A percentile compares a stretch with the other conserved stretches of the same genome.
These are phyloP conservation scores for Volucella inanis DNA, from an alignment of 2,888 invertebrate genomes.

Conservation along the genomic window DNA sequence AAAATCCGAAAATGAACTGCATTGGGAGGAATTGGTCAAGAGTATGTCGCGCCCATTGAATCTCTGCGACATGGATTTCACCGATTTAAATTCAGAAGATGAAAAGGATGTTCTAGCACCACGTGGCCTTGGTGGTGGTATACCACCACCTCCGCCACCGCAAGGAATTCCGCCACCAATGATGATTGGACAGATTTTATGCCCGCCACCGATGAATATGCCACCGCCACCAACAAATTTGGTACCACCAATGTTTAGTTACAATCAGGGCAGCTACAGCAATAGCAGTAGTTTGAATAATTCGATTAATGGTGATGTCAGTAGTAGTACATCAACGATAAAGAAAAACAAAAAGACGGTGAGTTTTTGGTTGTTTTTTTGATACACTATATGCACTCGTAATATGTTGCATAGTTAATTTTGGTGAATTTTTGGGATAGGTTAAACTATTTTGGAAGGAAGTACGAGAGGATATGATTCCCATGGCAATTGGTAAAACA, in stretches of 20 bases:
- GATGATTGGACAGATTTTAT: conserved; percentile 78
- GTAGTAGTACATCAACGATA: conserved; percentile 82
- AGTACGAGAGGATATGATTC: conserved; percentile 87
- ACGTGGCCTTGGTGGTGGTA: conserved; percentile 86
- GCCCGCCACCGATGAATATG: conserved; percentile 83
- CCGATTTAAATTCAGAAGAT: conserved; percentile 94
- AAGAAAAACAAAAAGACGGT: conserved; percentile 98
- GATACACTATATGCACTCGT: neutral
- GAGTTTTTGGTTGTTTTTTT: conserved; percentile 1
- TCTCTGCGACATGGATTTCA: conserved; percentile 97
- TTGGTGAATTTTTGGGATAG: conserved; percentile 72
- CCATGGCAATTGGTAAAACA: conserved; percentile 87
- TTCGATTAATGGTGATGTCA: conserved; percentile 80
- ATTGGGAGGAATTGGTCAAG: conserved; percentile 96
- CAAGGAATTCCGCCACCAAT: conserved; percentile 86
- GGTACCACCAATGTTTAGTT: conserved; percentile 84
- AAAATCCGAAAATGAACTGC: conserved; percentile 95
- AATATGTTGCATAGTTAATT: neutral
- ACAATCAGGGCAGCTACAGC: conserved; percentile 80
- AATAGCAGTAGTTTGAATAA: conserved; percentile 81
- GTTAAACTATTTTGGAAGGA: conserved; percentile 98
- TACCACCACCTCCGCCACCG: conserved; percentile 92
- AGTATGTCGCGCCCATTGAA: conserved; percentile 90
- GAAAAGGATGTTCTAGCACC: conserved; percentile 91
- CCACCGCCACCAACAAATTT: conserved; percentile 84